Percentiles rank a stretch among this genome's conserved stretches.
phyloP scores from a whole-genome alignment of 35 echinoderm and acorn worm genomes.

The Anneissia japonica region DNA sequence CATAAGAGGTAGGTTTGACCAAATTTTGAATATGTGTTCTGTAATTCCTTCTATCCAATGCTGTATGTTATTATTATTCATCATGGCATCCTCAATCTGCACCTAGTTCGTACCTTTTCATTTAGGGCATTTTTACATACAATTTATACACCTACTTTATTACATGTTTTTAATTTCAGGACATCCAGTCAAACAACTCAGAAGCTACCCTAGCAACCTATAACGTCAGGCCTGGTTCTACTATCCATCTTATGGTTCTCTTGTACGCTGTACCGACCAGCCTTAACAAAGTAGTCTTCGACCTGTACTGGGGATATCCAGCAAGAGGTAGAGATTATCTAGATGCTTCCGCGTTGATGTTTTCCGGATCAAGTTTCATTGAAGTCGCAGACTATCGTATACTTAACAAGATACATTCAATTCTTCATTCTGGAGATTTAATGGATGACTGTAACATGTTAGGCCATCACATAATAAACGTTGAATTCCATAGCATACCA shows the following conservation, averaged over 20 bases:
- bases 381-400: not conserved
- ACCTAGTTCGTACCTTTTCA: too few species aligned
- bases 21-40: too few species aligned
- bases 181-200: too few species aligned
- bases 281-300: constrained; percentile 34
- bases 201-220: not conserved
- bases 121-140: too few species aligned
- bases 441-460: not conserved
- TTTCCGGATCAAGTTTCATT: not conserved
- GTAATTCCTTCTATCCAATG: too few species aligned
- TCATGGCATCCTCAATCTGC: too few species aligned
- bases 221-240: constrained; percentile 2
- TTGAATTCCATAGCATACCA: constrained; percentile 18
- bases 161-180: too few species aligned
- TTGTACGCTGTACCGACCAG: constrained; percentile 12
- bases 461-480: constrained; percentile 24
- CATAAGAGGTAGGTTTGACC: too few species aligned
- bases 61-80: too few species aligned
- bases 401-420: not conserved
- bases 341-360: constrained; percentile 19
- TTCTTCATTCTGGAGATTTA: constrained; percentile 8
- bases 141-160: too few species aligned
- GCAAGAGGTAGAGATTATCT: not conserved
- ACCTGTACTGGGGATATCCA: constrained; percentile 40
- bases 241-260: constrained; percentile 13